These are phyloP conservation scores for Helicolenus hilgendorfi DNA, from an alignment of 2,797 vertebrate species.

Conservation along the genomic window DNA sequence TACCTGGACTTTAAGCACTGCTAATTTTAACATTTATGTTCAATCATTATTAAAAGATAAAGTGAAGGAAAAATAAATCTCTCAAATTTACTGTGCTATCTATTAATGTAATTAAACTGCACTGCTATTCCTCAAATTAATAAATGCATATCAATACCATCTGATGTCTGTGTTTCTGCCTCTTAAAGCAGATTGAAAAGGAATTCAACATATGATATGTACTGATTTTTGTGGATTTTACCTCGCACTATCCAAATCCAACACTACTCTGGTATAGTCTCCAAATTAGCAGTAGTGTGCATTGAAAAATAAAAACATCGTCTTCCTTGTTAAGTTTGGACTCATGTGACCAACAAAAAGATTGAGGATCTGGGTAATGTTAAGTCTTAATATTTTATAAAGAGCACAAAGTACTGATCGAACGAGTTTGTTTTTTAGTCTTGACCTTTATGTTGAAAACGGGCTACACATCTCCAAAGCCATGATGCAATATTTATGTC, in stretches of 20 bases:
- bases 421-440: background rate
- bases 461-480: background rate
- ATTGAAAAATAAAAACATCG: background rate
- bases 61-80: background rate
- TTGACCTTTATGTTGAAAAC: background rate
- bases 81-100: background rate
- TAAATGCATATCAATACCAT: background rate
- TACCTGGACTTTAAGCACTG: background rate
- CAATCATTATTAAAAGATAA: background rate
- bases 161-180: background rate
- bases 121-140: too few relatives aligned
- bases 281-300: background rate
- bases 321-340: background rate
- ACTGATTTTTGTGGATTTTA: background rate
- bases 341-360: background rate
- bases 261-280: background rate
- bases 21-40: background rate
- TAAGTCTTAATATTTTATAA: too few relatives aligned
- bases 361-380: too few relatives aligned
- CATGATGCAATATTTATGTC: background rate
- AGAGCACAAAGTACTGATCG: too few relatives aligned
- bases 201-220: background rate
- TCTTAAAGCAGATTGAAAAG: background rate
- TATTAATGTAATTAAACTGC: background rate
- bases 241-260: background rate